A percentile compares a stretch with the other conserved stretches of the same genome.
phyloP scores from a whole-genome alignment of 1,140 invertebrate genomes.

The Pararge aegeria region DNA sequence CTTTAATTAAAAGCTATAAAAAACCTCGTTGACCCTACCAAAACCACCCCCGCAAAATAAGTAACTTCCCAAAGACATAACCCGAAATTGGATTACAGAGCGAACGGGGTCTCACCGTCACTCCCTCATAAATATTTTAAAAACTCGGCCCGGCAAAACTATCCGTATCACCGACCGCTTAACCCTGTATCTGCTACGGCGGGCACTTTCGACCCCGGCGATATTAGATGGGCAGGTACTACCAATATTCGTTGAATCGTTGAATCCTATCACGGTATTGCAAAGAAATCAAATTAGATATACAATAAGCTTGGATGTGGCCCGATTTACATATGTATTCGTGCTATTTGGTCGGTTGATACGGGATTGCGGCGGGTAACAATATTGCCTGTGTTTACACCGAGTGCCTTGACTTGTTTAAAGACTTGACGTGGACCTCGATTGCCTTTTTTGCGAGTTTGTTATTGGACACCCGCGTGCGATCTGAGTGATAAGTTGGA shows the following conservation, averaged over 20 bases:
- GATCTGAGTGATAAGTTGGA: not conserved
- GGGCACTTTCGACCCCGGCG: constrained; percentile 44
- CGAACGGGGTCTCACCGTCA: constrained; percentile 55
- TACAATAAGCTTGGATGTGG: constrained; percentile 73
- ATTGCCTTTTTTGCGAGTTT: constrained; percentile 13
- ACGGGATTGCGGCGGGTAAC: constrained; percentile 66
- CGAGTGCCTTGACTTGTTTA: constrained; percentile 52
- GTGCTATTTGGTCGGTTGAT: constrained; percentile 68
- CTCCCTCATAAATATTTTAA: constrained; percentile 77
- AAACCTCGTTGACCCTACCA: constrained; percentile 58
- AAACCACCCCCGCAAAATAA: constrained; percentile 60
- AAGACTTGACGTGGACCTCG: constrained; percentile 45
- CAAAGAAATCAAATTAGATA: constrained; percentile 78
- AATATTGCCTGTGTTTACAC: constrained; percentile 65
- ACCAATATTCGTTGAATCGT: constrained; percentile 63
- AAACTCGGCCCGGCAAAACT: constrained; percentile 49
- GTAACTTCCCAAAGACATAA: constrained; percentile 74
- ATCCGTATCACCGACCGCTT: constrained; percentile 63
- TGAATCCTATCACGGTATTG: constrained; percentile 70
- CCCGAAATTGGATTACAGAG: constrained; percentile 74
- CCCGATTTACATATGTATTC: constrained; percentile 75
- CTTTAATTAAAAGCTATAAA: constrained; percentile 73
- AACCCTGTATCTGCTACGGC: constrained; percentile 52
- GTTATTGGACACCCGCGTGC: constrained; percentile 4
- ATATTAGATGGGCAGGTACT: constrained; percentile 68